These are phyloP conservation scores for Lymantria monacha DNA, from an alignment of 2,888 invertebrate genomes.

Conservation along the genomic window DNA sequence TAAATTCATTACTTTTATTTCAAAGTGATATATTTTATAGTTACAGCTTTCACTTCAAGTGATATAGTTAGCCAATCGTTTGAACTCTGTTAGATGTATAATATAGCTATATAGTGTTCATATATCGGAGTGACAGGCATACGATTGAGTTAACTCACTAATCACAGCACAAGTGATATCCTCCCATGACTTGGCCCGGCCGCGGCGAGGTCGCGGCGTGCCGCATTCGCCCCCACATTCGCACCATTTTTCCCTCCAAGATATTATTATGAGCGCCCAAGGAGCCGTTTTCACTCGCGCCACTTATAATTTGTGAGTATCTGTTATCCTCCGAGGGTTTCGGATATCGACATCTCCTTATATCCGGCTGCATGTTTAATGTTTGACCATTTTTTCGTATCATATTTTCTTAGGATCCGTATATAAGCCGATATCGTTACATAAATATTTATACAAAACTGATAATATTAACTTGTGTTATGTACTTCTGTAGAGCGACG, in stretches of 20 bases:
- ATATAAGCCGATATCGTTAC: constrained; percentile 20
- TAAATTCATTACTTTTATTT: no score
- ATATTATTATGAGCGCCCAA: constrained; percentile 72
- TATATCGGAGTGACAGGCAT: no score
- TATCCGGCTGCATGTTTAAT: constrained; percentile 49
- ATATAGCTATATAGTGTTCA: no score
- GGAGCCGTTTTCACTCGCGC: constrained; percentile 67
- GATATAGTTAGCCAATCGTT: no score
- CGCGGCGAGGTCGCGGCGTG: background rate
- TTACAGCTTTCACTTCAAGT: no score
- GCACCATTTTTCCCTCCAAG: constrained; percentile 67
- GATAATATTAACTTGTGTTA: background rate
- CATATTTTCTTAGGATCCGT: constrained; percentile 47
- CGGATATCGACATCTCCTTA: constrained; percentile 44
- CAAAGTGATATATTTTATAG: no score
- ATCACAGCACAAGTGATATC: no score
- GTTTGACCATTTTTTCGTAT: constrained; percentile 42
- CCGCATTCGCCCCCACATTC: constrained; percentile 37
- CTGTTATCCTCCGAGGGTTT: constrained; percentile 53
- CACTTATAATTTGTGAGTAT: constrained; percentile 72
- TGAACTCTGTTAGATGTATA: no score
- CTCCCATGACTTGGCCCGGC: no score
- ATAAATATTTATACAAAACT: constrained; percentile 15
- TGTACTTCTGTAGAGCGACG: background rate
- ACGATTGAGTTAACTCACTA: no score